phyloP scores from a whole-genome alignment of 2,113 vertebrate genomes.

The Elachura formosa region DNA sequence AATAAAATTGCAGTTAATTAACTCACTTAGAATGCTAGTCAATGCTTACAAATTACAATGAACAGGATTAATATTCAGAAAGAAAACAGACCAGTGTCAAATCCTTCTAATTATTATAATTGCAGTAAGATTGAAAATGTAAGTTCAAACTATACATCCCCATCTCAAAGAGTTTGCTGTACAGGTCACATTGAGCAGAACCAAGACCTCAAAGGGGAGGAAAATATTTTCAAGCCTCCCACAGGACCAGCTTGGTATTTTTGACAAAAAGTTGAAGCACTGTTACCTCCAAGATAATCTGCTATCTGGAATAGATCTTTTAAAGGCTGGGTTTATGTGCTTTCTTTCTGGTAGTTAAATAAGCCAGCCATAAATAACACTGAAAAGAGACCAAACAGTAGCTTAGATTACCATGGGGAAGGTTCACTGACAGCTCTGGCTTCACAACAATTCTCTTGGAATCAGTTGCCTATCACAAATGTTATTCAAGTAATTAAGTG shows the following conservation, averaged over 20 bases:
- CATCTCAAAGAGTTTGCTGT: background rate
- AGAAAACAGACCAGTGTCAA: background rate
- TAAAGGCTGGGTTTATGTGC: conserved; percentile 1
- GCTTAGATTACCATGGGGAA: conserved; percentile 1
- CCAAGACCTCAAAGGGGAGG: background rate
- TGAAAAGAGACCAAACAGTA: conserved; percentile 18
- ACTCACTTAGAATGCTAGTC: background rate
- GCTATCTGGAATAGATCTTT: conserved; percentile 42
- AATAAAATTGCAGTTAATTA: background rate
- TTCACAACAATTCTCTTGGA: background rate
- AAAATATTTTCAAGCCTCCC: conserved; percentile 24
- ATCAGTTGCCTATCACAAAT: background rate
- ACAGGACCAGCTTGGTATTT: background rate
- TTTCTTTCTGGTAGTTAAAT: conserved; percentile 14
- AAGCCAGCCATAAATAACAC: conserved; percentile 41
- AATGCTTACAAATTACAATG: background rate
- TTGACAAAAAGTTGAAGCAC: conserved; percentile 35
- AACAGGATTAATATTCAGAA: conserved; percentile 8
- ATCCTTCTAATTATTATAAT: conserved; percentile 36
- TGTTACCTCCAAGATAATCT: conserved; percentile 17
- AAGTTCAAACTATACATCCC: background rate
- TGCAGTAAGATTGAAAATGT: conserved; percentile 8
- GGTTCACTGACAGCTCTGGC: background rate
- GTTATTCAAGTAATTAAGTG: background rate
- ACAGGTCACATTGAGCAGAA: background rate